Percentiles rank a stretch among this genome's conserved stretches.
Conservation (phyloP, 1,140 invertebrate genomes). For the Phenacoccus solenopsis region DNA sequence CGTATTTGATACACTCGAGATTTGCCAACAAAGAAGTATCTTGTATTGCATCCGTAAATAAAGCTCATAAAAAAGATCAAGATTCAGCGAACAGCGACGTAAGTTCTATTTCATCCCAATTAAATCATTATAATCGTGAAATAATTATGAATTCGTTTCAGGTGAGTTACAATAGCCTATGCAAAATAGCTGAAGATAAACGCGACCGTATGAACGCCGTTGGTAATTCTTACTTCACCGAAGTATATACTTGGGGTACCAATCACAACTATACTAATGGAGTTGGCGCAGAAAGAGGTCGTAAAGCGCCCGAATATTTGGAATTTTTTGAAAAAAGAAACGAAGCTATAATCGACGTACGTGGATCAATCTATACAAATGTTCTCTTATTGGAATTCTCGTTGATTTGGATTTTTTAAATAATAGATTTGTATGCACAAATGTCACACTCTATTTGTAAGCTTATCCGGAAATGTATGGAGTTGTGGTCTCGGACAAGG, state of each 20-base stretch:
- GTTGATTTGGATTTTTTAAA: conserved; percentile 21
- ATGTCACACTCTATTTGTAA: conserved; percentile 57
- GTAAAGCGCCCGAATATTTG: conserved; percentile 39
- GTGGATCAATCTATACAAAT: conserved; percentile 26
- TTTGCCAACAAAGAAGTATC: background rate
- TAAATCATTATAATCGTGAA: too few species aligned
- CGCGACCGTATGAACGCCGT: background rate
- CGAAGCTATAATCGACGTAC: conserved; percentile 32
- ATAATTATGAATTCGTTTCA: background rate
- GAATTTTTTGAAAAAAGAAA: conserved; percentile 39
- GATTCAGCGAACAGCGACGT: background rate
- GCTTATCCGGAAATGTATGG: conserved; percentile 42
- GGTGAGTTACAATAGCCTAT: background rate
- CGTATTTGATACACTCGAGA: conserved; percentile 33
- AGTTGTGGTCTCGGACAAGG: conserved; percentile 61
- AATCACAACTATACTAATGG: conserved; percentile 62
- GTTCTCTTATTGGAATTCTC: conserved; percentile 13
- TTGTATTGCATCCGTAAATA: background rate
- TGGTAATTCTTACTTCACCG: background rate
- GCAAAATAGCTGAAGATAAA: background rate
- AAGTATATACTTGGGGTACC: conserved; percentile 54
- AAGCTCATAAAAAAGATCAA: background rate
- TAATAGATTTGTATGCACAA: conserved; percentile 48
- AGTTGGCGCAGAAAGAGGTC: conserved; percentile 35
- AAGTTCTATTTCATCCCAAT: too few species aligned